These are phyloP conservation scores for Parapristionchus giblindavisi DNA, from an alignment of 2,888 invertebrate species.

Conservation along the genomic window DNA sequence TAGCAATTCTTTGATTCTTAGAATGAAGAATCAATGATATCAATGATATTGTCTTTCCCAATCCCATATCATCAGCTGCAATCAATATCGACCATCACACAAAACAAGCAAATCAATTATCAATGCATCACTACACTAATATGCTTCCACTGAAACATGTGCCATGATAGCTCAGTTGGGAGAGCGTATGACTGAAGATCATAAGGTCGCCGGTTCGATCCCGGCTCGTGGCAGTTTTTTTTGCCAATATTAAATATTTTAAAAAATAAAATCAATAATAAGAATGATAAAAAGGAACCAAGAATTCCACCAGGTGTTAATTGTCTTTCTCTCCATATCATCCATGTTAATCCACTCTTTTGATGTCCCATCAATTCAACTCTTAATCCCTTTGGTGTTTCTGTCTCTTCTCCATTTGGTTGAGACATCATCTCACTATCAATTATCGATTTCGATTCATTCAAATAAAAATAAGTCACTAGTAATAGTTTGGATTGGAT, in stretches of 20 bases:
- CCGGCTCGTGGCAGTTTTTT: too few species aligned
- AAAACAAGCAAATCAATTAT: too few species aligned
- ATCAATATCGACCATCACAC: too few species aligned
- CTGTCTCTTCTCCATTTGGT: slow-evolving; percentile 28
- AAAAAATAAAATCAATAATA: background rate
- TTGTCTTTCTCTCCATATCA: slow-evolving; percentile 88
- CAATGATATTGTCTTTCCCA: slow-evolving; percentile 74
- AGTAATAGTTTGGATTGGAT: background rate
- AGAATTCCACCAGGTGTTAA: slow-evolving; percentile 85
- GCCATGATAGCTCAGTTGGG: too few species aligned
- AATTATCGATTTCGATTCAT: background rate
- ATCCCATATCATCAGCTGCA: slow-evolving; percentile 74
- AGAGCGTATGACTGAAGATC: too few species aligned
- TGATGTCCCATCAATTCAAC: slow-evolving; percentile 66
- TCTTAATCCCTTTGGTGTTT: slow-evolving; percentile 32
- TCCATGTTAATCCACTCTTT: slow-evolving; percentile 83
- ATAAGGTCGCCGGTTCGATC: too few species aligned
- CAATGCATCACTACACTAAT: too few species aligned
- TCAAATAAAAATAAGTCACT: background rate
- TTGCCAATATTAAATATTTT: background rate
- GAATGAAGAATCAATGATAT: slow-evolving; percentile 72
- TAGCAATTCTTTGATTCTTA: slow-evolving; percentile 54
- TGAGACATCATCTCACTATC: slow-evolving; percentile 33
- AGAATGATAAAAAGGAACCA: slow-evolving; percentile 73
- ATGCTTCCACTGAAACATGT: background rate